These are phyloP conservation scores for Sicus ferrugineus DNA, from an alignment of 2,888 invertebrate species.

Conservation along the genomic window DNA sequence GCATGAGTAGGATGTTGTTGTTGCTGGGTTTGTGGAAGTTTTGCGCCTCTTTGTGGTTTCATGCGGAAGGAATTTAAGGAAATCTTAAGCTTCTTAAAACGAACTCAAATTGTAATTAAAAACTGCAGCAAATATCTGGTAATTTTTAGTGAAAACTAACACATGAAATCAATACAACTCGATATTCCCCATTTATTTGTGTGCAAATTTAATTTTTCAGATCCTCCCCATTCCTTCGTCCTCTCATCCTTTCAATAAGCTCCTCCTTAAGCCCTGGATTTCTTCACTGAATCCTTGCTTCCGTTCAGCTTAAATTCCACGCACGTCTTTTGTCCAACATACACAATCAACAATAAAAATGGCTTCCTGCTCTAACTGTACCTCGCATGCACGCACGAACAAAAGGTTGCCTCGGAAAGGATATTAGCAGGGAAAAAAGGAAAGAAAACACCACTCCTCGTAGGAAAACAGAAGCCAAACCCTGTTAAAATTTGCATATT, in stretches of 20 bases:
- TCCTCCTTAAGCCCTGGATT: no score
- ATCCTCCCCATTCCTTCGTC: no score
- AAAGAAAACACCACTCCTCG: not conserved
- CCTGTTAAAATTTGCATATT: slow-evolving; percentile 26
- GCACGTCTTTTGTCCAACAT: slow-evolving; percentile 16
- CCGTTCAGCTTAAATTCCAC: slow-evolving; percentile 2
- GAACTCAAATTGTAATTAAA: not conserved
- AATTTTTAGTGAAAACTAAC: no score
- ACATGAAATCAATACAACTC: no score
- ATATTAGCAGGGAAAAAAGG: not conserved
- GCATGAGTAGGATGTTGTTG: no score
- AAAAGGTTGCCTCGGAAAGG: not conserved
- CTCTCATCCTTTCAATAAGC: not conserved
- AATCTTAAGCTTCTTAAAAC: not conserved
- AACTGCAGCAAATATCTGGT: no score
- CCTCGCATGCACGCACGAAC: not conserved
- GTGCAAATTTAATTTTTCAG: not conserved
- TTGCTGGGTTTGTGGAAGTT: not conserved
- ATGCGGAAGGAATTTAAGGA: not conserved
- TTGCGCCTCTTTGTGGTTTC: not conserved
- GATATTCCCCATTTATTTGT: no score
- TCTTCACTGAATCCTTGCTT: no score
- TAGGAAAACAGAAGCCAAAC: not conserved
- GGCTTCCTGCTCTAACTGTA: slow-evolving; percentile 4
- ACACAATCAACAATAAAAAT: slow-evolving; percentile 15